Conservation (phyloP, 2,888 invertebrate genomes). For the Phaedon cochleariae region DNA sequence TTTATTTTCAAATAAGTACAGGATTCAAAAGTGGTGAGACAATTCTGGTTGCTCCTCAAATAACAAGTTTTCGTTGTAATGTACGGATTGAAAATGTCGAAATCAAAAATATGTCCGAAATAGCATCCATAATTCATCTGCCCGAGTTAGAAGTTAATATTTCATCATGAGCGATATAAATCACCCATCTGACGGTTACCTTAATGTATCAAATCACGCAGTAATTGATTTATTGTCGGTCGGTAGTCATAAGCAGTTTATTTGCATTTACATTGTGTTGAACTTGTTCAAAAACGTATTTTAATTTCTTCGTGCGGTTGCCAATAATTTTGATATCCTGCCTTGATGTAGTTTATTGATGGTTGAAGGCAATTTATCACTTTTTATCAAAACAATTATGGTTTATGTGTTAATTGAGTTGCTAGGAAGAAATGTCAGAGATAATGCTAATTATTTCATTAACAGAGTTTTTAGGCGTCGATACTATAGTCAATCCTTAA, state of each 20-base stretch:
- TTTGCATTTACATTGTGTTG: conserved; percentile 63
- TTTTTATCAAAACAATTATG: conserved; percentile 29
- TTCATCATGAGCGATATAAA: conserved; percentile 58
- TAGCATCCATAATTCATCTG: conserved; percentile 49
- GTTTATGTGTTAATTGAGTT: conserved; percentile 28
- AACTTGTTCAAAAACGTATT: conserved; percentile 59
- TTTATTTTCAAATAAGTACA: too few relatives aligned
- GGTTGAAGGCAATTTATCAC: conserved; percentile 23
- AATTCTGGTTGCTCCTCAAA: too few relatives aligned
- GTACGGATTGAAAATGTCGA: too few relatives aligned
- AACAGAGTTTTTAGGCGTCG: background rate
- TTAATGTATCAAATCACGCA: conserved; percentile 62
- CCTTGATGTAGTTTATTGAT: conserved; percentile 23
- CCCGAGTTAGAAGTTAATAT: conserved; percentile 56
- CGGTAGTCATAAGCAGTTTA: conserved; percentile 62
- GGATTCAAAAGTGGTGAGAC: too few relatives aligned
- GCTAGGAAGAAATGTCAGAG: conserved; percentile 17
- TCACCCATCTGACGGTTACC: conserved; percentile 58
- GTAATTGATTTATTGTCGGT: conserved; percentile 61
- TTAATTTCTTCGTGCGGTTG: conserved; percentile 54
- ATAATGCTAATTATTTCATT: background rate
- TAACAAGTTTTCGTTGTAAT: too few relatives aligned
- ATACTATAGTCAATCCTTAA: background rate
- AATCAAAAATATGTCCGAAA: too few relatives aligned
- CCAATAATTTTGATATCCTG: conserved; percentile 31